Evolutionary conservation across 2,113 vertebrate genomes (phyloP).

Genomic region (Pteruthius melanotis): DNA sequence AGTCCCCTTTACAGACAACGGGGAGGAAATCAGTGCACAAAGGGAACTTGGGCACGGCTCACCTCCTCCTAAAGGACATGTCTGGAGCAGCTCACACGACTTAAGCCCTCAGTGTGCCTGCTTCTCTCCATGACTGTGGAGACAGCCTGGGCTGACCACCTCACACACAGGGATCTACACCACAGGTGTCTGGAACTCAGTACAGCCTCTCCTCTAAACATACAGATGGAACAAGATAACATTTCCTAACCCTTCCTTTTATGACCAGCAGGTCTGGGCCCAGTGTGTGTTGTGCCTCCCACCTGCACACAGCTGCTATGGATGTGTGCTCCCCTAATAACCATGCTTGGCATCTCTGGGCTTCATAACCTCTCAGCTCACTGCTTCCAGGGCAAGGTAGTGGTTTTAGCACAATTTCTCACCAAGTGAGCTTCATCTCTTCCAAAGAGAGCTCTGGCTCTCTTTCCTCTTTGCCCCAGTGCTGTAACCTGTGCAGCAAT

Average conservation of each 20-base stretch:
- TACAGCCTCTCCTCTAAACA: not conserved
- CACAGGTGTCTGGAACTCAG: rapidly evolving
- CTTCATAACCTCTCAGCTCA: not conserved
- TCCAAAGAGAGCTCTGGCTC: not conserved
- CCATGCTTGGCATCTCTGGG: not conserved
- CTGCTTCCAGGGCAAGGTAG: not conserved
- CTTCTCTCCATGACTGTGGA: not conserved
- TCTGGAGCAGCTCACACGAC: not conserved
- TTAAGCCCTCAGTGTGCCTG: not conserved
- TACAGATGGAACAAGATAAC: rapidly evolving
- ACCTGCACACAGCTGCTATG: rapidly evolving
- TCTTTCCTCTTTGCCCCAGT: not conserved
- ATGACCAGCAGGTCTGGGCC: rapidly evolving
- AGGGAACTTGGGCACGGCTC: not conserved
- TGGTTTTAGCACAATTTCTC: not conserved
- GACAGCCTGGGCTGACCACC: not conserved
- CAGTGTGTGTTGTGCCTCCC: not conserved
- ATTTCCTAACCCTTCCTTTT: not conserved
- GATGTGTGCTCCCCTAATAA: not conserved
- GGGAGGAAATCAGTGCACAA: rapidly evolving
- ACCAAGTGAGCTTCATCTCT: not conserved
- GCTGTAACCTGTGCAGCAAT: not conserved
- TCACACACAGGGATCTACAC: not conserved
- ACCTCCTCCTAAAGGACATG: not conserved
- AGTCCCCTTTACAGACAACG: rapidly evolving